These are phyloP conservation scores for Scarus forsteni DNA, from an alignment of 2,797 vertebrate genomes.

Conservation along the genomic window DNA sequence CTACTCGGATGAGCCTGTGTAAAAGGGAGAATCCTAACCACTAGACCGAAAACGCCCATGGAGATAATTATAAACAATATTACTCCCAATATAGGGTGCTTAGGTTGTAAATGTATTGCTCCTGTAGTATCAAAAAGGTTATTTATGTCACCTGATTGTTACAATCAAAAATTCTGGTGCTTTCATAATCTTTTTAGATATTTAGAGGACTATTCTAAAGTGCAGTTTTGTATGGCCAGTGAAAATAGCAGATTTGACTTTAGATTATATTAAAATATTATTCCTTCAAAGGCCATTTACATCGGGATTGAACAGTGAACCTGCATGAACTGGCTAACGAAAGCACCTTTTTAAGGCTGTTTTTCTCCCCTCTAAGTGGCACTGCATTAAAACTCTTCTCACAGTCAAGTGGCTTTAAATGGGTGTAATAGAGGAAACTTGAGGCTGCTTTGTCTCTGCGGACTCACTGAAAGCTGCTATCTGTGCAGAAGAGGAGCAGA, in stretches of 20 bases:
- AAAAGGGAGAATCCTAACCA: no score
- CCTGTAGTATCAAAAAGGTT: no score
- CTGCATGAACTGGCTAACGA: constrained; percentile 44
- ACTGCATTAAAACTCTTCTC: constrained; percentile 78
- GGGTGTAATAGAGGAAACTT: constrained; percentile 72
- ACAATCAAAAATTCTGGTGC: no score
- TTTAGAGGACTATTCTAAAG: not conserved
- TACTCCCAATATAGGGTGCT: no score
- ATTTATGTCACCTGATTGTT: no score
- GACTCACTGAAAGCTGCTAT: constrained; percentile 76
- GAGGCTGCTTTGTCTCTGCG: constrained; percentile 73
- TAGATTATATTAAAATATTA: constrained; percentile 35
- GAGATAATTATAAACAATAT: no score
- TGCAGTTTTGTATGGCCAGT: not conserved
- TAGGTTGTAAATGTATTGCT: no score
- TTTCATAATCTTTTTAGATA: no score
- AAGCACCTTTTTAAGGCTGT: constrained; percentile 67
- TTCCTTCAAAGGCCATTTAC: constrained; percentile 37
- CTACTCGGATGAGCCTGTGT: no score
- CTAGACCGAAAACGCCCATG: no score
- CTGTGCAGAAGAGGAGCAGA: constrained; percentile 63
- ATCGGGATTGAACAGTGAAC: constrained; percentile 40
- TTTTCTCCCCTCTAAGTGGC: constrained; percentile 74
- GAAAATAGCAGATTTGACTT: constrained; percentile 15
- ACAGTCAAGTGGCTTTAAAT: constrained; percentile 77